Evolutionary conservation across 2,797 vertebrate genomes (phyloP).

Genomic region (Emydoidea blandingii): DNA sequence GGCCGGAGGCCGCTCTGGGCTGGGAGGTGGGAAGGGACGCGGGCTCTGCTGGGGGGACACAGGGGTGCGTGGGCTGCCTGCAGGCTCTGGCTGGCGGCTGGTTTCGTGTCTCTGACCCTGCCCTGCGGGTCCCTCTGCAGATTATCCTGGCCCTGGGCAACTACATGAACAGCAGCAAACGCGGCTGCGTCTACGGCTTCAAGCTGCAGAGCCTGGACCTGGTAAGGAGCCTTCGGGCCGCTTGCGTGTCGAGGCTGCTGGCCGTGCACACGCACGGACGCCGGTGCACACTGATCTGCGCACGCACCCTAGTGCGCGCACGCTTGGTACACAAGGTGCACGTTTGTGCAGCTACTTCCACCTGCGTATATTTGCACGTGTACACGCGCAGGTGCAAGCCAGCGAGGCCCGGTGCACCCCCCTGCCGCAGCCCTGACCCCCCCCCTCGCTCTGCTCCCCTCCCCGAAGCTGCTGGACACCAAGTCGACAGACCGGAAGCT

Average conservation of each 20-base stretch:
- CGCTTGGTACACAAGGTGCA: too few species aligned
- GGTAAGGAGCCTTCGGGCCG: conserved; percentile 79
- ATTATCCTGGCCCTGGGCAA: conserved; percentile 96
- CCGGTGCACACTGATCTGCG: too few species aligned
- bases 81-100: accelerated
- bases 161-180: conserved; percentile 99
- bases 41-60: background rate
- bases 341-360: background rate
- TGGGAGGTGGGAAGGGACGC: accelerated
- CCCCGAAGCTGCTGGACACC: conserved; percentile 92
- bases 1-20: too few species aligned
- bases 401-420: accelerated
- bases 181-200: conserved; percentile 96
- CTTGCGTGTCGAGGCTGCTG: accelerated
- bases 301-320: background rate
- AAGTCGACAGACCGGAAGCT: conserved; percentile 98
- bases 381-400: too few species aligned
- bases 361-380: too few species aligned
- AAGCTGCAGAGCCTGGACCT: conserved; percentile 97
- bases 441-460: background rate
- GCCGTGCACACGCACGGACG: background rate
- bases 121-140: conserved; percentile 65
- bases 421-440: background rate
- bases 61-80: too few species aligned
- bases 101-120: background rate